Conservation (phyloP, 2,888 invertebrate species). For the Heteromurus nitidus region DNA sequence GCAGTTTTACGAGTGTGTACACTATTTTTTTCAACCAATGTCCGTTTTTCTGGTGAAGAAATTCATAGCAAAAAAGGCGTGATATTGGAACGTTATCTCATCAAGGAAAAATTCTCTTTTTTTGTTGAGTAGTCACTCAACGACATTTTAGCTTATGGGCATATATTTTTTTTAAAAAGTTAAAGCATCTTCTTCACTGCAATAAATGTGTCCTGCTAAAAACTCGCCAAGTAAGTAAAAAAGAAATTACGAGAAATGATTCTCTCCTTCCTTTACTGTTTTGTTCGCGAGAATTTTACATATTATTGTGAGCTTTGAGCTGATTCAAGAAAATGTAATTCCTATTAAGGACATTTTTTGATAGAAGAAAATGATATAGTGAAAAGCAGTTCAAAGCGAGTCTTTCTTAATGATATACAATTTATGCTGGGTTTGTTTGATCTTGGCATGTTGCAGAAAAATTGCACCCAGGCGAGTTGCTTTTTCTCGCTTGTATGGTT, state of each 20-base stretch:
- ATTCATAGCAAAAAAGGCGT: neutral
- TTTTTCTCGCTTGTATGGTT: no score
- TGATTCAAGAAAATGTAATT: neutral
- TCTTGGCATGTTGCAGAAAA: neutral
- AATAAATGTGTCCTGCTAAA: neutral
- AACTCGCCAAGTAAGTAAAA: conserved; percentile 16
- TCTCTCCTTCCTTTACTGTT: neutral
- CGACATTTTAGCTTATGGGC: conserved; percentile 4
- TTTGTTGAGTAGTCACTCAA: neutral
- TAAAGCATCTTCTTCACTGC: neutral
- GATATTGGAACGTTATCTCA: conserved; percentile 13
- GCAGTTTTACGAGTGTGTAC: neutral
- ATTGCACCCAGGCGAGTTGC: conserved; percentile 27
- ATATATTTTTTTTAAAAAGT: neutral
- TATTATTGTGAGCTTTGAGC: neutral
- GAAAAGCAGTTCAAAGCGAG: neutral
- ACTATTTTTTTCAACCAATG: neutral
- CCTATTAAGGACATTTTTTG: neutral
- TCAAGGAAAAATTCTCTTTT: neutral
- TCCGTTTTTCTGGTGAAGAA: conserved; percentile 5
- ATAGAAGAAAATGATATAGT: neutral
- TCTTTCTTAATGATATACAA: neutral
- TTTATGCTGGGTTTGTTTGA: neutral
- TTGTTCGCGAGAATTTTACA: no score
- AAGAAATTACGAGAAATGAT: neutral